Base-by-base conservation (phyloP, 1,140 invertebrate genomes). In the Heliconius himera region DNA sequence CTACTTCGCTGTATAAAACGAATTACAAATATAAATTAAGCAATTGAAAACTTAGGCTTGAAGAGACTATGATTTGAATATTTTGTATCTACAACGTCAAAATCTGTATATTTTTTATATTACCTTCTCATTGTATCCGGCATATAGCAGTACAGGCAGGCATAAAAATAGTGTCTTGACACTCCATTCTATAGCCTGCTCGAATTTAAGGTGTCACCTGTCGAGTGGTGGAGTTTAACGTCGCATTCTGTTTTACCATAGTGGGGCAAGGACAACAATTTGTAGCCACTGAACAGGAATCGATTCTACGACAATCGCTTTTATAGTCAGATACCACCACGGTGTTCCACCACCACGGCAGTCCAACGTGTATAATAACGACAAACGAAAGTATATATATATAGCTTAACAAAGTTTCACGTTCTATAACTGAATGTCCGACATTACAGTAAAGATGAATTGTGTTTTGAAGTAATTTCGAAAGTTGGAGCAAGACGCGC, bases 21-120 rank as follows among this genome's bases (percentile, higher is more conserved):
- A 66, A 66, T 66, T 66, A 66, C 60, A 66, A 66, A 66, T 66
- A 66, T 66, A 66, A 66, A 66, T 66, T 66, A 66, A 66, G 60
- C 60, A 66, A 66, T 66, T 66, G 60, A 66, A 66, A 66, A 66
- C 60, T 66, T 66, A 29, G 60, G 22, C 22, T 66, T 66, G 22
- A 66, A 66, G 60, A 66, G 60, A 66, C 13, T 66, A 26, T 26
- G 60, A 66, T 66, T 66, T 66, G 60, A 22, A 66, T 26, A 66
- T 66, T 66, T 26, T 29, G 9, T 66, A 66, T 56, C 20, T n/a
- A 26, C 8, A 66, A 66, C 3, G 1, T 66, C 22, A 26, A 29
- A 16, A 66, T 26, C 1, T 26, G 2, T 60, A 26, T 60, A 16
- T 8, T 2, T 9, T 22, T 56, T 51, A 8, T 8, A 51, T 51